A percentile compares a stretch with the other conserved stretches of the same genome.
These are phyloP conservation scores for Ophioderma brevispina DNA, from an alignment of 35 echinoderm and acorn worm genomes.

Conservation along the genomic window DNA sequence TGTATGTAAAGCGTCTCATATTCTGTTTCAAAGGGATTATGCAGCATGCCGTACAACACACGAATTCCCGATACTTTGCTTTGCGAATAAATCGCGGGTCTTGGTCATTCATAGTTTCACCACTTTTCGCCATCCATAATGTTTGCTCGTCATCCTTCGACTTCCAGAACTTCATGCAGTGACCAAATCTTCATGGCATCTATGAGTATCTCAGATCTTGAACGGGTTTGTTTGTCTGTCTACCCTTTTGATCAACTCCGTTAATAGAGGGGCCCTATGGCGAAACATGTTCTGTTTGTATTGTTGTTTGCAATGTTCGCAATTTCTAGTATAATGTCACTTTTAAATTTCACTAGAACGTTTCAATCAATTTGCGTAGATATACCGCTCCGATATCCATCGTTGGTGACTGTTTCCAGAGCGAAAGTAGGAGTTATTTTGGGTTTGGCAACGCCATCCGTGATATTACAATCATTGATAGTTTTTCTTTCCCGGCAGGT, in stretches of 20 bases:
- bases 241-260: not conserved
- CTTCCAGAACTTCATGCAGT: not conserved
- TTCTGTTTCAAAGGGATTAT: too few relatives aligned
- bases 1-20: too few relatives aligned
- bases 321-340: not conserved
- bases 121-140: too few relatives aligned
- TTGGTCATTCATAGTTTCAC: too few relatives aligned
- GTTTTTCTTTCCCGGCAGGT: too few relatives aligned
- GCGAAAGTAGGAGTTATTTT: not conserved
- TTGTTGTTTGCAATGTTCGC: not conserved
- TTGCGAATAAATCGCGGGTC: too few relatives aligned
- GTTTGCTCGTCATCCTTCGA: too few relatives aligned
- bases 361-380: constrained; percentile 14
- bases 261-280: constrained; percentile 14
- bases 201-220: too few relatives aligned
- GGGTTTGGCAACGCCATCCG: not conserved
- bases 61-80: too few relatives aligned
- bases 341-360: not conserved
- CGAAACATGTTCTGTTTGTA: not conserved
- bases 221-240: too few relatives aligned
- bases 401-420: not conserved
- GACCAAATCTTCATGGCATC: not conserved
- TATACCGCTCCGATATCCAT: not conserved
- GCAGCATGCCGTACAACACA: too few relatives aligned
- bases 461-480: not conserved